Conservation (phyloP, 2,797 vertebrate genomes). For the Cryptoblepharus egeriae region DNA sequence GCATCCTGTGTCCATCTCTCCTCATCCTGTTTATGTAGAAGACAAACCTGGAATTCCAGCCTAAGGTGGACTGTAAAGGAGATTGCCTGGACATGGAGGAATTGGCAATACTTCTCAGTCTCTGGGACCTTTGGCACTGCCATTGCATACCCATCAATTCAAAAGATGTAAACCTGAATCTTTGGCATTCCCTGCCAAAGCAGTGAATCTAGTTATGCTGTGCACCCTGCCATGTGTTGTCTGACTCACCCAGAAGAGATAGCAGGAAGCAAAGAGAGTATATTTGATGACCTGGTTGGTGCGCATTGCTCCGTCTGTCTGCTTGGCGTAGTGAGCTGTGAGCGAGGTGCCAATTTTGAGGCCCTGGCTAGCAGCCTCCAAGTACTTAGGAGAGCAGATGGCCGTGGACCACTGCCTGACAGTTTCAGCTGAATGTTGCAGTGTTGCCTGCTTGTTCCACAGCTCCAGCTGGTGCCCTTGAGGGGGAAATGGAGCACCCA, state of each 20-base stretch:
- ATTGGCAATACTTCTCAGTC: not conserved
- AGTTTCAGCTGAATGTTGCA: too few relatives aligned
- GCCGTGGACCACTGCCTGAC: too few relatives aligned
- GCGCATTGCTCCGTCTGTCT: conserved; percentile 38
- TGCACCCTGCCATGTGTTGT: too few relatives aligned
- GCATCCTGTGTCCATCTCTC: too few relatives aligned
- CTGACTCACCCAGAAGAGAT: conserved; percentile 64
- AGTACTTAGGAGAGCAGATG: too few relatives aligned
- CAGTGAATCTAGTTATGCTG: not conserved
- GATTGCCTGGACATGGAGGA: not conserved
- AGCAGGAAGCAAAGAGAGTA: conserved; percentile 59
- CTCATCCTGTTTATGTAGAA: too few relatives aligned
- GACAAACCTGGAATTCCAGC: too few relatives aligned
- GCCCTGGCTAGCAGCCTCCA: too few relatives aligned
- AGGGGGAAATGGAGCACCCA: not conserved
- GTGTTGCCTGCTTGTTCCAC: not conserved
- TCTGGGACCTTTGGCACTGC: not conserved
- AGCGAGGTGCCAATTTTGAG: not conserved
- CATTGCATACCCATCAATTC: not conserved
- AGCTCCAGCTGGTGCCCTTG: not conserved
- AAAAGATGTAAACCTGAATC: too few relatives aligned
- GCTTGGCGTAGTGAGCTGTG: not conserved
- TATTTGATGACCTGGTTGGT: conserved; percentile 56
- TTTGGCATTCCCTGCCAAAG: too few relatives aligned
- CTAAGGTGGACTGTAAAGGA: too few relatives aligned